phyloP scores from a whole-genome alignment of 2,888 invertebrate species.

The Eretmocerus hayati region DNA sequence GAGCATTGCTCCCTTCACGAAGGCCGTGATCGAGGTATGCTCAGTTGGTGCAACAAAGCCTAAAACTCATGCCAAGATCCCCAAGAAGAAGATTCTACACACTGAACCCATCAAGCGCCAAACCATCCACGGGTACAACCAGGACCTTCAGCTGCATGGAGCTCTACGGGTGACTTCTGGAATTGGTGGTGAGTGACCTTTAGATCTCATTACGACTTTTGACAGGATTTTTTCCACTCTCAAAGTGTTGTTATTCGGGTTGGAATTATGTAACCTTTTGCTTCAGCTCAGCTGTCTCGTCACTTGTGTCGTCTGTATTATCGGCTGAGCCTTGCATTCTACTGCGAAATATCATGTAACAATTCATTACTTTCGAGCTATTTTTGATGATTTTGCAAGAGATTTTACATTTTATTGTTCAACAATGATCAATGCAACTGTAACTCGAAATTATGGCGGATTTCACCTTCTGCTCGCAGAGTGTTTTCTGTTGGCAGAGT shows the following conservation, averaged over 20 bases:
- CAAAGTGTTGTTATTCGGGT: constrained; percentile 15
- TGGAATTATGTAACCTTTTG: constrained; percentile 20
- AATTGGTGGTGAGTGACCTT: constrained; percentile 49
- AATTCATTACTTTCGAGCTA: constrained; percentile 5
- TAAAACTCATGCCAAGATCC: constrained; percentile 47
- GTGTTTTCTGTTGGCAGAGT: too few relatives aligned
- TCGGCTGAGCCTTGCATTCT: constrained; percentile 6
- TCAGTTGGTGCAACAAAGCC: constrained; percentile 60
- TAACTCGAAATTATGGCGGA: too few relatives aligned
- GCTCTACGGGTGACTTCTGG: constrained; percentile 56
- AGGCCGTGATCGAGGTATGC: constrained; percentile 61
- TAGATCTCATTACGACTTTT: not conserved
- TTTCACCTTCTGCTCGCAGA: too few relatives aligned
- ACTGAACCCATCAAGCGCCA: constrained; percentile 48
- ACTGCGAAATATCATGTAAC: constrained; percentile 11
- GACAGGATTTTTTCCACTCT: not conserved
- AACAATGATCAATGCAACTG: too few relatives aligned
- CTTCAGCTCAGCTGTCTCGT: not conserved
- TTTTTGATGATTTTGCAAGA: too few relatives aligned
- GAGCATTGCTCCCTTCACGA: constrained; percentile 60
- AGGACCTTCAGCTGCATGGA: constrained; percentile 56
- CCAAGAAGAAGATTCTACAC: constrained; percentile 47
- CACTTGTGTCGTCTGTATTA: constrained; percentile 11
- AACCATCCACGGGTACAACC: constrained; percentile 53
- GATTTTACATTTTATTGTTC: too few relatives aligned